Conservation (phyloP, 2,888 invertebrate genomes). For the Eristalis arbustorum region DNA sequence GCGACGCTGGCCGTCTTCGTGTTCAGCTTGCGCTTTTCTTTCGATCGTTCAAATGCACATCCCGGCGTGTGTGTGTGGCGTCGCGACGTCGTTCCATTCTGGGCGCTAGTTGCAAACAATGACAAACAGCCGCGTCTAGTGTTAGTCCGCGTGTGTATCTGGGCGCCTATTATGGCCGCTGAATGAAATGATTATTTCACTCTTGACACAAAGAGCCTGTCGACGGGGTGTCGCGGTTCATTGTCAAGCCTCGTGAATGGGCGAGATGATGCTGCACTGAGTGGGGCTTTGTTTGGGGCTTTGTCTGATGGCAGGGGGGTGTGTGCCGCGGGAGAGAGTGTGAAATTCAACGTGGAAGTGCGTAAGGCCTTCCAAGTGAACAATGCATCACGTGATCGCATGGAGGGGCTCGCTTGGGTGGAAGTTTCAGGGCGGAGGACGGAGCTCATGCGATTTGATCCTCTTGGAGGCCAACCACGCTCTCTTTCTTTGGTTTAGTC, state of each 20-base stretch:
- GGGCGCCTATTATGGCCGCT: constrained; percentile 17
- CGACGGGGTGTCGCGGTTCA: constrained; percentile 14
- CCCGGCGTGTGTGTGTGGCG: not conserved
- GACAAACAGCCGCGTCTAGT: not conserved
- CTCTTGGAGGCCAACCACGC: too few species aligned
- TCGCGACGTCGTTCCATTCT: not conserved
- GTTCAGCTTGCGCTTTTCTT: not conserved
- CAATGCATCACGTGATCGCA: not conserved
- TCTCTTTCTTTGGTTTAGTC: too few species aligned
- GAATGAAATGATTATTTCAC: constrained; percentile 43
- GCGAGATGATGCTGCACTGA: not conserved
- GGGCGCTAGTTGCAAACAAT: not conserved
- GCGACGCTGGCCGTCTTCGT: not conserved
- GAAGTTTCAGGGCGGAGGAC: not conserved
- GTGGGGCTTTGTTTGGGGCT: not conserved
- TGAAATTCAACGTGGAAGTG: not conserved
- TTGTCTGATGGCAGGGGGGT: not conserved
- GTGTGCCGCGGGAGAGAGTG: not conserved
- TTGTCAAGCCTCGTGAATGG: constrained; percentile 1
- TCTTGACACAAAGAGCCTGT: constrained; percentile 41
- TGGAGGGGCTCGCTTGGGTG: not conserved
- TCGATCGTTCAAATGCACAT: constrained; percentile 23
- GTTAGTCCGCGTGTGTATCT: not conserved
- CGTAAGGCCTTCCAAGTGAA: not conserved
- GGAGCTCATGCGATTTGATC: not conserved